Evolutionary conservation across 1,140 invertebrate genomes (phyloP).

Genomic region (Tetragnatha versicolor): DNA sequence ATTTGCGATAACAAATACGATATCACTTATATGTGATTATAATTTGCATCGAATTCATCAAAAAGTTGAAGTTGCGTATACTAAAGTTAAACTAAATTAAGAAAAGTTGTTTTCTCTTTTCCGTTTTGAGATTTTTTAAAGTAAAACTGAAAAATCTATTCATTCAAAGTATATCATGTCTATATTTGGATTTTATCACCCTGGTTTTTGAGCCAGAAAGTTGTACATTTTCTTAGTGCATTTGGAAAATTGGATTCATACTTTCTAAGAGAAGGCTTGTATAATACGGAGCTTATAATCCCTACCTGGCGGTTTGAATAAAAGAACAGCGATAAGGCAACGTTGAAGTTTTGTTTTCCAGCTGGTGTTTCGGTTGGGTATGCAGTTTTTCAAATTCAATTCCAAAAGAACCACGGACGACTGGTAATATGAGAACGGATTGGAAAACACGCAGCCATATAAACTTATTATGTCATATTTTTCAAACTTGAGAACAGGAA

Average conservation of each 20-base stretch:
- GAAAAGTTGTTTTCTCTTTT: too few relatives aligned
- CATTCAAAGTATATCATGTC: too few relatives aligned
- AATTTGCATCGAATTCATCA: too few relatives aligned
- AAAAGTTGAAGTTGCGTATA: too few relatives aligned
- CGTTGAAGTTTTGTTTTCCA: background rate
- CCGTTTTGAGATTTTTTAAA: too few relatives aligned
- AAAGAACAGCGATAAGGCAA: background rate
- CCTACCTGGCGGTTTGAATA: background rate
- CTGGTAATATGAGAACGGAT: too few relatives aligned
- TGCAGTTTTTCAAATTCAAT: slow-evolving; percentile 7
- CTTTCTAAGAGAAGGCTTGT: background rate
- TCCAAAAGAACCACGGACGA: background rate
- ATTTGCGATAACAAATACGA: too few relatives aligned
- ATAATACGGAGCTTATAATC: background rate
- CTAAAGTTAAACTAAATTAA: too few relatives aligned
- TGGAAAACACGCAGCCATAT: background rate
- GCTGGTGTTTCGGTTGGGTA: background rate
- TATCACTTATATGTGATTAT: too few relatives aligned
- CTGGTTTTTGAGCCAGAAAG: too few relatives aligned
- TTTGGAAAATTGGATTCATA: background rate
- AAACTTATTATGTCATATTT: background rate
- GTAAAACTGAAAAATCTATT: too few relatives aligned
- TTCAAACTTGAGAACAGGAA: background rate
- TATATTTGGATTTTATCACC: too few relatives aligned
- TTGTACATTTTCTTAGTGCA: background rate